Evolutionary conservation across 2,888 invertebrate species (phyloP).

Genomic region (Nebria brevicollis): DNA sequence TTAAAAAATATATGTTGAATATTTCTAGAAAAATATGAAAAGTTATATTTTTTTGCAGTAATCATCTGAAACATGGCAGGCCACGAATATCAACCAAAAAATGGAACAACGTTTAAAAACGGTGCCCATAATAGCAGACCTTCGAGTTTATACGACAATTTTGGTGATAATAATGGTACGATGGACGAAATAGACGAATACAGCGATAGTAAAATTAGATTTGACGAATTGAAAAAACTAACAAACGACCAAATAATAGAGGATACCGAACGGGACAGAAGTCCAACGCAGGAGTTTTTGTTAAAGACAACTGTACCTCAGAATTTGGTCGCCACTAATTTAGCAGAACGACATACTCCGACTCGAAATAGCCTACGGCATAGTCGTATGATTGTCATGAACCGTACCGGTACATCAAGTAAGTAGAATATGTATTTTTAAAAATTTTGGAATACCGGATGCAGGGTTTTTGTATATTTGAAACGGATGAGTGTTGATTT

Average conservation of each 20-base stretch:
- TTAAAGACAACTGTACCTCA: conserved; percentile 75
- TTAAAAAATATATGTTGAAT: too few species aligned
- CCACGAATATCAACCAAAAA: conserved; percentile 7
- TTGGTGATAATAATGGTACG: conserved; percentile 50
- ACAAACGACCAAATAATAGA: conserved; percentile 34
- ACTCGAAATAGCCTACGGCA: conserved; percentile 76
- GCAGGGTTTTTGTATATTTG: neutral
- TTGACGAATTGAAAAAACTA: conserved; percentile 43
- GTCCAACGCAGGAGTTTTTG: conserved; percentile 66
- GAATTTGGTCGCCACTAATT: conserved; percentile 71
- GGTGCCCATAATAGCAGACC: conserved; percentile 56
- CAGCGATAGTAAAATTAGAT: conserved; percentile 28
- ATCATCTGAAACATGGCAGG: neutral
- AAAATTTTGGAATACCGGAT: neutral
- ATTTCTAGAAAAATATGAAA: neutral
- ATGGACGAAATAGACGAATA: conserved; percentile 36
- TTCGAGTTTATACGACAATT: conserved; percentile 64
- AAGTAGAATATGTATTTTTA: conserved; percentile 48
- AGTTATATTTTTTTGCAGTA: neutral
- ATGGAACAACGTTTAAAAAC: neutral
- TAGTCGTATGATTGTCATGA: conserved; percentile 76
- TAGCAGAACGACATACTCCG: conserved; percentile 74
- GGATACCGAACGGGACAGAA: conserved; percentile 47
- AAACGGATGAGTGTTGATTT: conserved; percentile 15
- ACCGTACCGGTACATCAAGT: conserved; percentile 67